A percentile compares a stretch with the other conserved stretches of the same genome.
Conservation (phyloP, 2,888 invertebrate genomes). For the Zele albiditarsus region DNA sequence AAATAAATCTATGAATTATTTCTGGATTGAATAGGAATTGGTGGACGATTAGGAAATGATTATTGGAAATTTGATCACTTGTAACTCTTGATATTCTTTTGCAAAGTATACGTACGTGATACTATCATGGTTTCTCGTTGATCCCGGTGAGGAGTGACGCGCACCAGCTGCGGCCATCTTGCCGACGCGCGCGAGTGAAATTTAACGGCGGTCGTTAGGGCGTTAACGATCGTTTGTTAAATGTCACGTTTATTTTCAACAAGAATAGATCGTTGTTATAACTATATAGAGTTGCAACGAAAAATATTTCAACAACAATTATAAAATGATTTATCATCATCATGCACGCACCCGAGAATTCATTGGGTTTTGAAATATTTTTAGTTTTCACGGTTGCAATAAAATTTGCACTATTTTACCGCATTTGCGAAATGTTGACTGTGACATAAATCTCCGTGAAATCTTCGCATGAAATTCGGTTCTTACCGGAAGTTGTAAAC, state of each 20-base stretch:
- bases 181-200: slow-evolving; percentile 52
- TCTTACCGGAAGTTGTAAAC: neutral
- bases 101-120: neutral
- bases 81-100: slow-evolving; percentile 4
- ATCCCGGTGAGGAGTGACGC: slow-evolving; percentile 1
- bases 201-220: slow-evolving; percentile 67
- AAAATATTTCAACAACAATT: neutral
- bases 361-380: neutral
- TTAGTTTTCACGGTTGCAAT: neutral
- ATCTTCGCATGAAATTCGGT: neutral
- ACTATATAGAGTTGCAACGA: neutral
- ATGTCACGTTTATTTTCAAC: slow-evolving; percentile 56
- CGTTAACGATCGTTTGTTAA: slow-evolving; percentile 67
- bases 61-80: neutral
- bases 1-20: too few relatives aligned
- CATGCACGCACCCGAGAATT: slow-evolving; percentile 9
- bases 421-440: neutral
- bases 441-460: neutral
- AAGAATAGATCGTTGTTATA: slow-evolving; percentile 60
- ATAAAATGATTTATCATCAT: neutral
- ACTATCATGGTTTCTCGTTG: neutral
- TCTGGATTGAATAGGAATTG: too few relatives aligned
- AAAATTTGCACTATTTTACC: neutral
- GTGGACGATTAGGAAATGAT: neutral
- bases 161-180: slow-evolving; percentile 68